Evolutionary conservation across 2,888 invertebrate genomes (phyloP).

Genomic region (Ennomos erosarius): DNA sequence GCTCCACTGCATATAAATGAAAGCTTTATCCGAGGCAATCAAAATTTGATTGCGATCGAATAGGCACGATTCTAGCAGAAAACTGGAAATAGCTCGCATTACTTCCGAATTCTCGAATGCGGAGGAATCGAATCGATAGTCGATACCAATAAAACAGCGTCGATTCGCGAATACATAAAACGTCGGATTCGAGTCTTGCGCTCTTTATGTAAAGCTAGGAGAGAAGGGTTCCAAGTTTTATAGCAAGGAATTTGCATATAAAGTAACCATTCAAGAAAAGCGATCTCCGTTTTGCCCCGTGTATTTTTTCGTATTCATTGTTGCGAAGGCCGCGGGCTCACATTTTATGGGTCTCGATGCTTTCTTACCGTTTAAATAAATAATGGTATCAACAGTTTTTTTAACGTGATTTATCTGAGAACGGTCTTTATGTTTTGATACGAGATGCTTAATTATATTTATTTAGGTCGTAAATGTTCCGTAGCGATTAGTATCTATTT

Average conservation of each 20-base stretch:
- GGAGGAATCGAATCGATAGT: constrained; percentile 76
- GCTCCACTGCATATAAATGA: constrained; percentile 66
- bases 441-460: constrained; percentile 60
- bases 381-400: constrained; percentile 78
- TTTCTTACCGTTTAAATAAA: constrained; percentile 78
- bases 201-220: constrained; percentile 79
- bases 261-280: constrained; percentile 85
- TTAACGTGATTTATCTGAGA: constrained; percentile 69
- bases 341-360: constrained; percentile 79
- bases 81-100: constrained; percentile 72
- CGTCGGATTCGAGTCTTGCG: constrained; percentile 78
- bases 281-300: constrained; percentile 77
- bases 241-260: constrained; percentile 84
- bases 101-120: constrained; percentile 77
- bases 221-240: constrained; percentile 83
- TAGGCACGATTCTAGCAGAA: constrained; percentile 71
- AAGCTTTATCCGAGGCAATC: constrained; percentile 67
- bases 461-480: constrained; percentile 56
- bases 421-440: constrained; percentile 62
- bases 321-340: constrained; percentile 74
- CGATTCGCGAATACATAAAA: constrained; percentile 84
- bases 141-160: constrained; percentile 81
- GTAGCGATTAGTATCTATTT: constrained; percentile 46
- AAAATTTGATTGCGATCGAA: constrained; percentile 77
- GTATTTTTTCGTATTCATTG: constrained; percentile 81